phyloP scores from a whole-genome alignment of 1,140 invertebrate genomes.

The Pachypsylla venusta region DNA sequence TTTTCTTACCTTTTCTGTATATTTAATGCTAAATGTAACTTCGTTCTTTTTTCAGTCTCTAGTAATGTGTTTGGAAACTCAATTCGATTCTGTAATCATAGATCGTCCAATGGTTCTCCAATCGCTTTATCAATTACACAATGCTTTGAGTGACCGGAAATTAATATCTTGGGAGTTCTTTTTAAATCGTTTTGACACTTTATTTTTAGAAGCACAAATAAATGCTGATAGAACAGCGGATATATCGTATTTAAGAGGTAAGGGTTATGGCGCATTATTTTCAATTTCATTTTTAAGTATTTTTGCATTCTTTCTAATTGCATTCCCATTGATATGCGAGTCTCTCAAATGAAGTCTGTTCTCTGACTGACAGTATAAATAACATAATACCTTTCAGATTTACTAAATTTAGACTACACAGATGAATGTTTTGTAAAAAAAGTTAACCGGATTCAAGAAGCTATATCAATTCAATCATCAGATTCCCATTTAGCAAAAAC shows the following conservation, averaged over 20 bases:
- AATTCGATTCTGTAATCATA: conserved; percentile 87
- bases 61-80: conserved; percentile 73
- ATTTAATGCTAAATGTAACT: no score
- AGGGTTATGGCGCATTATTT: conserved; percentile 17
- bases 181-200: conserved; percentile 85
- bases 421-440: conserved; percentile 80
- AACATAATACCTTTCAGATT: conserved; percentile 41
- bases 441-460: conserved; percentile 76
- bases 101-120: conserved; percentile 97
- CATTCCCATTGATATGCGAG: background rate
- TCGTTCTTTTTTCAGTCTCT: conserved; percentile 41
- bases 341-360: background rate
- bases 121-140: conserved; percentile 85
- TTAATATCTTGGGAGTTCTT: conserved; percentile 98
- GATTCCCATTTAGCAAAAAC: conserved; percentile 55
- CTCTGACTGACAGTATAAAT: background rate
- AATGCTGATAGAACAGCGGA: conserved; percentile 68
- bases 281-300: background rate
- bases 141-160: conserved; percentile 73
- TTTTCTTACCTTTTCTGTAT: no score
- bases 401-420: conserved; percentile 75
- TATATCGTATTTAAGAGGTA: conserved; percentile 65
- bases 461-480: conserved; percentile 47
- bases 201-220: conserved; percentile 91
- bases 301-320: background rate